phyloP scores from a whole-genome alignment of 2,888 invertebrate species.

The Pheosia tremula region DNA sequence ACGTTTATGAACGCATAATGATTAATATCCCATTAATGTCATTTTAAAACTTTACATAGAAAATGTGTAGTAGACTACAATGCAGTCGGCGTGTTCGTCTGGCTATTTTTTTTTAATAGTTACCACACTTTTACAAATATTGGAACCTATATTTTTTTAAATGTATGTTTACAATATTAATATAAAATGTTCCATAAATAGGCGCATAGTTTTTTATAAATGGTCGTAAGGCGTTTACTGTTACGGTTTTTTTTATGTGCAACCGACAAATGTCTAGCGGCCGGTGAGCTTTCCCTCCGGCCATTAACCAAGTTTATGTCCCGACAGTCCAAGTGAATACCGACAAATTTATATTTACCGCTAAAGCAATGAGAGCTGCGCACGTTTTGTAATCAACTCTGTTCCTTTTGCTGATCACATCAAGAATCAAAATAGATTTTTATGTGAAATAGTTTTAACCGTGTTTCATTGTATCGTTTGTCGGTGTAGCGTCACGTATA shows the following conservation, averaged over 20 bases:
- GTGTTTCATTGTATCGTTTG: slow-evolving; percentile 13
- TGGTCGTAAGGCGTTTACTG: slow-evolving; percentile 21
- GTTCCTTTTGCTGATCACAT: slow-evolving; percentile 23
- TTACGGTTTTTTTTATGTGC: slow-evolving; percentile 45
- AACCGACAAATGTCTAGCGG: slow-evolving; percentile 48
- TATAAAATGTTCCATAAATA: neutral
- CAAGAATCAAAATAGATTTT: slow-evolving; percentile 10
- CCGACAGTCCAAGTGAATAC: slow-evolving; percentile 37
- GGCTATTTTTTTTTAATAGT: too few species aligned
- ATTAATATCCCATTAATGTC: too few species aligned
- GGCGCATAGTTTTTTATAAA: slow-evolving; percentile 29
- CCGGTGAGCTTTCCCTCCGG: slow-evolving; percentile 25
- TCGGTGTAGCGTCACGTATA: slow-evolving; percentile 25
- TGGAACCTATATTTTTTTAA: too few species aligned
- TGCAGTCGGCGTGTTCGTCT: too few species aligned
- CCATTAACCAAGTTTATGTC: slow-evolving; percentile 47
- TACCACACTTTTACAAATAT: too few species aligned
- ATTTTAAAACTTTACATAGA: too few species aligned
- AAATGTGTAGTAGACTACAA: too few species aligned
- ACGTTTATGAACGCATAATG: too few species aligned
- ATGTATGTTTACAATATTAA: too few species aligned
- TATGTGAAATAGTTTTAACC: neutral
- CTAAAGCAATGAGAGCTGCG: slow-evolving; percentile 18
- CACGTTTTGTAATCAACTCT: slow-evolving; percentile 15
- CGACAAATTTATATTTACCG: slow-evolving; percentile 34